phyloP scores from a whole-genome alignment of 2,797 vertebrate species.

The Helarctos malayanus region DNA sequence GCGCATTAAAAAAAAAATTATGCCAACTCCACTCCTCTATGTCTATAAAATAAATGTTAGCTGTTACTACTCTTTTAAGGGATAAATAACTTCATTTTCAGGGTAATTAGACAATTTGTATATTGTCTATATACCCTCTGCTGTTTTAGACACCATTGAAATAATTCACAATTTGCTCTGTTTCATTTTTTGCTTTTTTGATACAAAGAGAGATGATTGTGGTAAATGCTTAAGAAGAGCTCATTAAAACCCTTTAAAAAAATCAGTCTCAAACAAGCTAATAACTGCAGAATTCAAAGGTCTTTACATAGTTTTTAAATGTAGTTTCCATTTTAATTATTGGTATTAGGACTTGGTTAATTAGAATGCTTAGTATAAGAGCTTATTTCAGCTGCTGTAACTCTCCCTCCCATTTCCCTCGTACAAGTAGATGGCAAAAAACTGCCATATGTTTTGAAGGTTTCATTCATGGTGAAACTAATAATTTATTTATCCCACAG shows the following conservation, averaged over 20 bases:
- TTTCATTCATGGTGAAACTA: conserved; percentile 64
- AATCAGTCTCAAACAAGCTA: conserved; percentile 30
- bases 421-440: conserved; percentile 42
- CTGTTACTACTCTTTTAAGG: background rate
- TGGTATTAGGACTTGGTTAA: conserved; percentile 61
- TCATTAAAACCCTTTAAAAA: conserved; percentile 55
- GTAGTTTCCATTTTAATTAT: conserved; percentile 68
- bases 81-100: conserved; percentile 41
- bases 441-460: conserved; percentile 18
- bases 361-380: conserved; percentile 39
- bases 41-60: conserved; percentile 48
- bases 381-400: conserved; percentile 17
- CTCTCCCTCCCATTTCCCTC: conserved; percentile 8
- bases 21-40: background rate
- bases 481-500: conserved; percentile 59
- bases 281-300: conserved; percentile 33
- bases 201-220: conserved; percentile 42
- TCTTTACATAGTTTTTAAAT: conserved; percentile 48
- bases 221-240: conserved; percentile 43
- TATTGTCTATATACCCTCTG: background rate
- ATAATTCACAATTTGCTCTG: conserved; percentile 30
- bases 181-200: conserved; percentile 45
- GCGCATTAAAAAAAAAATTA: background rate
- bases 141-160: conserved; percentile 13
- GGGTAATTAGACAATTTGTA: conserved; percentile 28